Evolutionary conservation across 2,888 invertebrate genomes (phyloP).

Genomic region (Phorcus lineatus): DNA sequence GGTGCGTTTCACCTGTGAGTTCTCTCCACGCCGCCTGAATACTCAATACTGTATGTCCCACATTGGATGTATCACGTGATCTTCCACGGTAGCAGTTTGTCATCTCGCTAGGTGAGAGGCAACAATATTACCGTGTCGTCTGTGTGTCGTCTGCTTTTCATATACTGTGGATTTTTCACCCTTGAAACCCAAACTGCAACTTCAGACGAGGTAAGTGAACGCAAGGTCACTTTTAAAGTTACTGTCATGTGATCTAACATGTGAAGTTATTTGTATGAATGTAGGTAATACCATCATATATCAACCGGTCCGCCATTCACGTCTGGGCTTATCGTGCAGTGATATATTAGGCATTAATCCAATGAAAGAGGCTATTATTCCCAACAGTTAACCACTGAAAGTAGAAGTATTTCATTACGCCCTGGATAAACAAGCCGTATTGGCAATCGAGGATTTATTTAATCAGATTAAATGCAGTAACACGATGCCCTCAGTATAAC

Average conservation of each 20-base stretch:
- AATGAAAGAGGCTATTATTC: too few relatives aligned
- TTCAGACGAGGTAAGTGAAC: background rate
- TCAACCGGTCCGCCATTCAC: background rate
- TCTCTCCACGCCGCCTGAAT: too few relatives aligned
- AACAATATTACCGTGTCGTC: background rate
- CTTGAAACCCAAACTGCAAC: background rate
- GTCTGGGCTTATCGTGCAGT: background rate
- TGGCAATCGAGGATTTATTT: too few relatives aligned
- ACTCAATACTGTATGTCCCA: background rate
- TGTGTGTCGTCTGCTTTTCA: background rate
- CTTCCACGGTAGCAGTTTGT: background rate
- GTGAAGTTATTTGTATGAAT: background rate
- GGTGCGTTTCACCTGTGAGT: too few relatives aligned
- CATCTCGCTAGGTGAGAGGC: background rate
- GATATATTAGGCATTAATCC: too few relatives aligned
- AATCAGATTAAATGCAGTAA: too few relatives aligned
- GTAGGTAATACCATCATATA: background rate
- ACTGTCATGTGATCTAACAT: background rate
- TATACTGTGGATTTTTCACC: background rate
- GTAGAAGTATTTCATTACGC: too few relatives aligned
- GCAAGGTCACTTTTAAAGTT: background rate
- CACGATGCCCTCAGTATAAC: too few relatives aligned
- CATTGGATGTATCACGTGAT: slow-evolving; percentile 2
- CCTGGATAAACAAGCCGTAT: too few relatives aligned
- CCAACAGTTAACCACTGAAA: too few relatives aligned